phyloP scores from a whole-genome alignment of 1,140 invertebrate genomes.

The Goniozus legneri region DNA sequence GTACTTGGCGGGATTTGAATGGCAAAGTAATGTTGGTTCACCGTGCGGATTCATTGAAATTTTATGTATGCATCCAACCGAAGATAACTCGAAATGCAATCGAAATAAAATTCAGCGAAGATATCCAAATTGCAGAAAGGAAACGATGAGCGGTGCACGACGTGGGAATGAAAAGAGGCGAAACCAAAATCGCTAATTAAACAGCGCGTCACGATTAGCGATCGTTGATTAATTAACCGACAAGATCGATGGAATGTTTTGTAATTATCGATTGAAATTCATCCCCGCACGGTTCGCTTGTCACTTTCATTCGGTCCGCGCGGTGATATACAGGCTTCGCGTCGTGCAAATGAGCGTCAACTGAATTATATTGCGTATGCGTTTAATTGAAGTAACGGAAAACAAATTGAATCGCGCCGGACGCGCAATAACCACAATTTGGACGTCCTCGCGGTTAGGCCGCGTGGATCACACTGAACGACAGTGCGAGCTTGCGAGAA shows the following conservation, averaged over 20 bases:
- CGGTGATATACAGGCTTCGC: too few relatives aligned
- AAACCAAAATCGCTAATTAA: too few relatives aligned
- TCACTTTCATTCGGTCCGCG: too few relatives aligned
- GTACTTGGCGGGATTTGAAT: constrained; percentile 7
- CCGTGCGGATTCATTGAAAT: neutral
- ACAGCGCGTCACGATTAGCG: too few relatives aligned
- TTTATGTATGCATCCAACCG: neutral
- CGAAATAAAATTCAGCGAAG: neutral
- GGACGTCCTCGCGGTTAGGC: constrained; percentile 14
- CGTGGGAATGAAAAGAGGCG: neutral
- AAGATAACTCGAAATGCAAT: neutral
- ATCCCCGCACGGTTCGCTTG: too few relatives aligned
- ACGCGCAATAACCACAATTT: neutral
- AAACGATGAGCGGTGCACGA: neutral
- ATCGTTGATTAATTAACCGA: too few relatives aligned
- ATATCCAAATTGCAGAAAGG: neutral
- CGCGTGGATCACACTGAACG: constrained; percentile 25
- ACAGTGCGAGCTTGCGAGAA: constrained; percentile 2
- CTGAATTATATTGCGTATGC: neutral
- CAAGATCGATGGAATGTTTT: too few relatives aligned
- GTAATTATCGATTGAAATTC: too few relatives aligned
- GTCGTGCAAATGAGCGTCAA: too few relatives aligned
- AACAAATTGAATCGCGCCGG: neutral
- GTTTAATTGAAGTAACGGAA: neutral
- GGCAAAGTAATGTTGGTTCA: constrained; percentile 6